Base-by-base conservation (phyloP, 2,113 vertebrate genomes). In the Ammospiza nelsoni region DNA sequence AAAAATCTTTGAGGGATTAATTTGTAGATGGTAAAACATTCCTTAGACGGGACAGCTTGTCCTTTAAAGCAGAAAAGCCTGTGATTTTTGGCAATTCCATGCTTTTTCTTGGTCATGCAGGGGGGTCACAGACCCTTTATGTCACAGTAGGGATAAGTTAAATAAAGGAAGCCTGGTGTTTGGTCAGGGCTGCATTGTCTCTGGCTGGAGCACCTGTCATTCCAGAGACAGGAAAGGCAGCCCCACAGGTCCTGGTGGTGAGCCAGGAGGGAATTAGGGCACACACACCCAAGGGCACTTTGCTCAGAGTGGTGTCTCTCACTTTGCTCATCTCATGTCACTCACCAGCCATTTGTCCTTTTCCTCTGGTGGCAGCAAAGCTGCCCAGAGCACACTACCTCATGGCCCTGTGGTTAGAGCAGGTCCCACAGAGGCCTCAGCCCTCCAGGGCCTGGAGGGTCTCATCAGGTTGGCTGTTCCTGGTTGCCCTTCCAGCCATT, bases 261-360 rank as follows among this genome's bases (percentile, higher is more conserved):
- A 67, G 31, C 21, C 22, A 35, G 44, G 37, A 35, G 20, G 23
- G 12, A 33, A 19, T 78, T 31, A 52, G 11, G 87, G 76, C 33
- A 35, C 11, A 9, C 0, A 0, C 14, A 9, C 51, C 63, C n/a
- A 65, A 63, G 25, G 33, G 41, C 29, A 11, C 31, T 78, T 55
- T 31, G 9, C 35, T 86, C 23, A 28, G n/a, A 48, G 48, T 63
- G 35, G 8, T 63, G 6, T 27, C 39, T 57, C 31, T 57, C 31
- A 4, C 54, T 21, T 57, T 33, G 54, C 54, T 51, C 5, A 0
- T 66, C 37, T 85, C 65, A 12, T 35, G 59, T 37, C 44, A 20
- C 49, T 48, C 33, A 33, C 15, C 55, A 72, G 10, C 22, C 49
- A 27, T 43, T 61, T 73, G 29, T 46, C 41, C 24, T 57, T 71